Evolutionary conservation across 2,888 invertebrate genomes (phyloP), one percentile per base, ranked within the genome.

Genomic region (Amiota minor): DNA sequence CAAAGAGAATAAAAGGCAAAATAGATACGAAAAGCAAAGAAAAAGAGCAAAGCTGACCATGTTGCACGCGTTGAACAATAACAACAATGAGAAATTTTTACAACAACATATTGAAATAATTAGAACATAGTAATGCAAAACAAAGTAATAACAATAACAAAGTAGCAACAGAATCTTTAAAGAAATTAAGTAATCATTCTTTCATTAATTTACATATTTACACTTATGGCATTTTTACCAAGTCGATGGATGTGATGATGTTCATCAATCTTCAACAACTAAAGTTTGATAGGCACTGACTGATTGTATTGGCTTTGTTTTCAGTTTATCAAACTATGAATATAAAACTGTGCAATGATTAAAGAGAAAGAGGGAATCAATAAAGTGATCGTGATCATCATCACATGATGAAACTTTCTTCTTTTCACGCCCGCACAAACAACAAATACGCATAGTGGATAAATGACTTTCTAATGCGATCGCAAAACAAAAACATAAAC

Each of bases 401-500:
- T 35, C 35, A 35, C 35, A 35, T 35, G 35, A 35, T 35, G 35
- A 35, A 35, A 62, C 59, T 62, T 62, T 62, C 23, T 45, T 45
- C 11, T 59, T 18, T 20, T 9, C 9, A 62, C 62, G 62, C 62
- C 62, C 62, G 62, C 62, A 62, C 62, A 62, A 35, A 14, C 62
- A 45, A n/a, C 12, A 35, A 35, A 35, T 6, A 45, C 62, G 62
- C 59, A 20, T 59, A 20, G 20, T 35, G 6, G 35, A 35, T 35
- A 6, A 3, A 23, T 23, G 16, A 62, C 62, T 62, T 62, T 62
- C 62, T 62, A 62, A 62, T 62, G 62, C 62, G 45, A 35, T 8
- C 45, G 2, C 53, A 62, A 61, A 73, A 62, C 65, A 76, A 73
- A 62, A 77, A 53, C 53, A 76, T 65, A 59, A 69, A 65, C 49